Evolutionary conservation across 2,113 vertebrate species (phyloP).

Genomic region (Tupaia chinensis): DNA sequence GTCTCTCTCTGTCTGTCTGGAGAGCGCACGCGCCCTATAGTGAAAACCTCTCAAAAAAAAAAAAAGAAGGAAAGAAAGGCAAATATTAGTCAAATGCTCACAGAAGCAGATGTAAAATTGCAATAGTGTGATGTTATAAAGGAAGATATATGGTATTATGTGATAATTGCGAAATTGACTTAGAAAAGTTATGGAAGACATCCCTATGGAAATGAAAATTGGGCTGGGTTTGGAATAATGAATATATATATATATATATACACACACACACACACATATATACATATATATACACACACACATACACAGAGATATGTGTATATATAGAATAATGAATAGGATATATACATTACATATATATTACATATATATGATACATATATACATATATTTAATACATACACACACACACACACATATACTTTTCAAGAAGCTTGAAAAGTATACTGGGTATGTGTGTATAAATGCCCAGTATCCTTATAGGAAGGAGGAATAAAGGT

Average conservation of each 20-base stretch:
- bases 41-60: no score
- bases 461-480: no score
- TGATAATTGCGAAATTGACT: background rate
- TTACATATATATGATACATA: background rate
- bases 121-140: background rate
- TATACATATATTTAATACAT: no score
- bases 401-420: rapidly evolving
- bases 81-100: background rate
- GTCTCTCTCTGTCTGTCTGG: no score
- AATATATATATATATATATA: background rate
- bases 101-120: background rate
- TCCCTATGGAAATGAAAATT: background rate
- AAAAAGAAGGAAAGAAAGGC: no score
- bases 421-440: no score
- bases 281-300: no score
- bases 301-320: background rate
- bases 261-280: no score
- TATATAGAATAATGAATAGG: background rate
- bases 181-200: background rate
- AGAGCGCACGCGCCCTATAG: no score
- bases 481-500: no score
- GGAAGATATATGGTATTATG: background rate
- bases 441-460: no score
- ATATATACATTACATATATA: rapidly evolving
- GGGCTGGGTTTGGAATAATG: background rate